Percentiles rank a stretch among this genome's conserved stretches.
Conservation (phyloP, 2,888 invertebrate genomes). For the Cyaniris semiargus region DNA sequence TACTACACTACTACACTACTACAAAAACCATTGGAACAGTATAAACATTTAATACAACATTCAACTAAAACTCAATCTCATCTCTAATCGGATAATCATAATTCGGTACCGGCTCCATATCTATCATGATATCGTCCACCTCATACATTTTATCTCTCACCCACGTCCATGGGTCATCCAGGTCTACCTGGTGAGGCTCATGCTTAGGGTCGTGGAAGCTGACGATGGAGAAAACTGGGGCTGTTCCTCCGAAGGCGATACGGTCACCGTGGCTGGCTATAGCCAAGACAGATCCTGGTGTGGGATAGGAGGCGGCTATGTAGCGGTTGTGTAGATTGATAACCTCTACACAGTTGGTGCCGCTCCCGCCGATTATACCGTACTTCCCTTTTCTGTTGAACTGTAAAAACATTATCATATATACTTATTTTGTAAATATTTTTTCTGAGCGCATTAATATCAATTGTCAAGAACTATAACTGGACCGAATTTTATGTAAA, state of each 20-base stretch:
- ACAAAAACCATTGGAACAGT: no score
- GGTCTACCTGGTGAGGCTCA: constrained; percentile 51
- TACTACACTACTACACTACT: no score
- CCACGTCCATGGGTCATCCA: constrained; percentile 32
- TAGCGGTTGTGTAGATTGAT: constrained; percentile 73
- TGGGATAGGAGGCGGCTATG: constrained; percentile 68
- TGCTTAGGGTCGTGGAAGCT: constrained; percentile 71
- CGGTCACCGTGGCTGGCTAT: constrained; percentile 62
- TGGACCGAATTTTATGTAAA: no score
- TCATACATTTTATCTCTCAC: background rate
- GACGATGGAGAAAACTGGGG: constrained; percentile 63
- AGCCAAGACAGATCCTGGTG: constrained; percentile 59
- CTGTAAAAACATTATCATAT: constrained; percentile 49
- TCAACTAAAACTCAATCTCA: constrained; percentile 1
- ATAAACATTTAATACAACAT: background rate
- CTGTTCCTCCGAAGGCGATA: constrained; percentile 70
- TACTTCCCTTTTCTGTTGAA: constrained; percentile 74
- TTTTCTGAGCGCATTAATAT: no score
- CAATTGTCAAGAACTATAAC: no score
- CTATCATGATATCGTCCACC: constrained; percentile 4
- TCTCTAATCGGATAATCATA: background rate
- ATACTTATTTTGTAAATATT: background rate
- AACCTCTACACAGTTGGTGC: constrained; percentile 69
- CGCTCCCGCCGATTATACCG: constrained; percentile 71
- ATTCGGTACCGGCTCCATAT: constrained; percentile 5